Base-by-base conservation (phyloP, 2,888 invertebrate genomes). In the Pardosa pseudoannulata region DNA sequence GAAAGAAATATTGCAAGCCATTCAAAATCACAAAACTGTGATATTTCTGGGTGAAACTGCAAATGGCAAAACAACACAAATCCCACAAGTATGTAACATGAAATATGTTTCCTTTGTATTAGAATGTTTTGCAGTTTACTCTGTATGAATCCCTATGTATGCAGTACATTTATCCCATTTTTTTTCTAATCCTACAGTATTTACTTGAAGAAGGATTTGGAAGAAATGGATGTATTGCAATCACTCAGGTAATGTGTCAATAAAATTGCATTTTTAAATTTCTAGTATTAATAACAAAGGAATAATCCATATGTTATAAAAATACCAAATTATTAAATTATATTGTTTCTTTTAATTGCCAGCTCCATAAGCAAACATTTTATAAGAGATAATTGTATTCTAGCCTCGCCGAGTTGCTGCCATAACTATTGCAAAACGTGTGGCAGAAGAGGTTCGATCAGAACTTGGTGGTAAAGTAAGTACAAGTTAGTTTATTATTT, bases 41-140 rank as follows among this genome's bases (percentile, higher is more conserved):
- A 95, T 99, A 89, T 93, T 99, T 29, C 95, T 98, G 91, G 98
- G 98, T 28, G 98, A 99, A 92, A 99, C 99, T 0, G 98, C 98
- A 0, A 95, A 97, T 92, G 99, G 99, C 0, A 99, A 99, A 93
- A 98, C 98, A 1, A 99, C 99, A 0, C 98, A 99, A 92, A 96
- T 99, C 88, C 98, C 99, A 0, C 98, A 93, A 91, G 92, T 92
- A 85, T 79, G 50, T 28, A 36, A 36, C 36, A 36, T 36, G 5
- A 7, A 36, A 36, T 36, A 9, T 36, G 9, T 36, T n/a, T n/a
- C n/a, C n/a, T n/a, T n/a, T n/a, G n/a, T n/a, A n/a, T n/a, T n/a
- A n/a, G n/a, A n/a, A n/a, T n/a, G n/a, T n/a, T n/a, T n/a, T n/a
- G n/a, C n/a, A n/a, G n/a, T n/a, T n/a, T n/a, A n/a, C n/a, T n/a